A percentile compares a stretch with the other conserved stretches of the same genome.
These are phyloP conservation scores for Hetaerina titia DNA, from an alignment of 2,888 invertebrate genomes.

Conservation along the genomic window DNA sequence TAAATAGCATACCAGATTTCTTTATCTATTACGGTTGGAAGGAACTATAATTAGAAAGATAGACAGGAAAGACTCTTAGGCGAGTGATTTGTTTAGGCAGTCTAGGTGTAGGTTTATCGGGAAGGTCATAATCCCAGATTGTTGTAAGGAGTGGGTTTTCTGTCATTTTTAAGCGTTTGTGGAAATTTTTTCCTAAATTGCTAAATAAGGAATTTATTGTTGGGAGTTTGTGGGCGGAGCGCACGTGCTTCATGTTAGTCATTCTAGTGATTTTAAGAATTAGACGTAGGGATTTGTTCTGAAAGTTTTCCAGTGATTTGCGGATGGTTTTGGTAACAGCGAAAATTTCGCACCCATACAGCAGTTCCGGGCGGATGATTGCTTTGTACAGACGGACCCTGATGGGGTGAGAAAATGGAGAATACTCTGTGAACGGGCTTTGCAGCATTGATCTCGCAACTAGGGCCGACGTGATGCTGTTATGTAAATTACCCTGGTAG, in stretches of 20 bases:
- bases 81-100: not conserved
- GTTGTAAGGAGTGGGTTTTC: not conserved
- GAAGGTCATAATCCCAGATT: not conserved
- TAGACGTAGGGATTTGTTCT: not conserved
- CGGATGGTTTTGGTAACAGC: not conserved
- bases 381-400: not conserved
- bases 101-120: not conserved
- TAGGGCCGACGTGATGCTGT: no score
- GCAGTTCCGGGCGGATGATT: not conserved
- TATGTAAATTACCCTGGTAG: no score
- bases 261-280: not conserved
- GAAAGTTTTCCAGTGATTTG: not conserved
- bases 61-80: not conserved
- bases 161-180: not conserved
- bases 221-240: not conserved
- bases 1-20: no score
- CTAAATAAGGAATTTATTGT: not conserved
- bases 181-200: not conserved
- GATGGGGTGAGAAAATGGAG: not conserved
- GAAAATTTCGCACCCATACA: not conserved
- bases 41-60: no score
- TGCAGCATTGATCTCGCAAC: no score
- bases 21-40: no score
- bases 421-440: no score
- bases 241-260: not conserved